These are phyloP conservation scores for Drosophila ambigua DNA, from an alignment of 1,140 invertebrate genomes.

Conservation along the genomic window DNA sequence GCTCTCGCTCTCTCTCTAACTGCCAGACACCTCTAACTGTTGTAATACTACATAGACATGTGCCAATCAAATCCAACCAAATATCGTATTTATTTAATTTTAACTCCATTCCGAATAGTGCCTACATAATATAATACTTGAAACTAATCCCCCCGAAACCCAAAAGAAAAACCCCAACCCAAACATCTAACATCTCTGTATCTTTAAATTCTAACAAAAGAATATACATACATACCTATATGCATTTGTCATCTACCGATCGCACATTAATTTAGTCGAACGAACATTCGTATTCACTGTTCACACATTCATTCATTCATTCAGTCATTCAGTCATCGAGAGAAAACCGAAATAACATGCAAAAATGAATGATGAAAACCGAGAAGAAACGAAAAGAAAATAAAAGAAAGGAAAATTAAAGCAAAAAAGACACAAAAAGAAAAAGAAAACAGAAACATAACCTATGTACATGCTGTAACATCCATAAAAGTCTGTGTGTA, in stretches of 20 bases:
- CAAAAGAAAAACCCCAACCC: neutral
- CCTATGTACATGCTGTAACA: slow-evolving; percentile 38
- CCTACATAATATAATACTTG: too few species aligned
- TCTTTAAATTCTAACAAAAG: slow-evolving; percentile 24
- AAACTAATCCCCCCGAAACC: neutral
- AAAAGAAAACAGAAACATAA: slow-evolving; percentile 27
- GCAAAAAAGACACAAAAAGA: slow-evolving; percentile 9
- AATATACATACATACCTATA: slow-evolving; percentile 28
- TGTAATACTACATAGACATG: slow-evolving; percentile 60
- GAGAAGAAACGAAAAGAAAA: slow-evolving; percentile 36
- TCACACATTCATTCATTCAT: slow-evolving; percentile 32
- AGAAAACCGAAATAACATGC: slow-evolving; percentile 22
- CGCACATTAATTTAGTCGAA: slow-evolving; percentile 27
- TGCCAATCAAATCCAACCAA: slow-evolving; percentile 32
- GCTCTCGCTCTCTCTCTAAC: slow-evolving; percentile 21
- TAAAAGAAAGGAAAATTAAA: slow-evolving; percentile 19
- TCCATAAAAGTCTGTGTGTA: slow-evolving; percentile 31
- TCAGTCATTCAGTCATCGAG: slow-evolving; percentile 29
- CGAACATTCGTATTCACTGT: slow-evolving; percentile 20
- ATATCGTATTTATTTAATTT: slow-evolving; percentile 15
- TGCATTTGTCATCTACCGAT: slow-evolving; percentile 7
- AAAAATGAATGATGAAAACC: slow-evolving; percentile 25
- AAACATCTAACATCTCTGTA: neutral
- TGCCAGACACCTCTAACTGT: slow-evolving; percentile 64
- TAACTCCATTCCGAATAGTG: slow-evolving; percentile 3